These are phyloP conservation scores for Tichodroma muraria DNA, from an alignment of 2,113 vertebrate species.

Conservation along the genomic window DNA sequence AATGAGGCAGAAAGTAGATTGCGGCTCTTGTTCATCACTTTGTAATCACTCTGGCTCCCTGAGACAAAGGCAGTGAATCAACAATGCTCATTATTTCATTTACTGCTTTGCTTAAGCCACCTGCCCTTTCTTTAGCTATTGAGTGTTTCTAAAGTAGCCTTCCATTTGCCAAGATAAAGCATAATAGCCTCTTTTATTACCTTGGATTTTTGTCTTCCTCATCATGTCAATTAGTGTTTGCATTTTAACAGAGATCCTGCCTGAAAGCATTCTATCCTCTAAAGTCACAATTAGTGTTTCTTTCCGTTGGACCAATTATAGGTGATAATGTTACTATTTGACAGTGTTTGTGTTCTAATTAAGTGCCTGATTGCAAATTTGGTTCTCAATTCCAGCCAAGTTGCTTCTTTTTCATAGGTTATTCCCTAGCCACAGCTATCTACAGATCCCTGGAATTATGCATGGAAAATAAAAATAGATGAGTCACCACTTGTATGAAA, in stretches of 20 bases:
- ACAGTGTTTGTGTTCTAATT: constrained; percentile 65
- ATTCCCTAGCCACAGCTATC: background rate
- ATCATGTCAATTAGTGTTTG: constrained; percentile 58
- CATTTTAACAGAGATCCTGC: constrained; percentile 46
- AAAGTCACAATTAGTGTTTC: constrained; percentile 63
- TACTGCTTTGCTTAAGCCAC: constrained; percentile 5
- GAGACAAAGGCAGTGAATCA: constrained; percentile 41
- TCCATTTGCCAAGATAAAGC: constrained; percentile 23
- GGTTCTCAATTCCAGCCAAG: constrained; percentile 18
- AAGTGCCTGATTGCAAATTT: constrained; percentile 53
- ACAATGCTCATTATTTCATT: constrained; percentile 33
- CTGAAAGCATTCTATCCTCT: constrained; percentile 45
- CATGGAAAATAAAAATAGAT: constrained; percentile 36
- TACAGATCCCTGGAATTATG: background rate
- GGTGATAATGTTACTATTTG: constrained; percentile 63
- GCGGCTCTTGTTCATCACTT: background rate
- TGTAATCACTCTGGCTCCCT: background rate
- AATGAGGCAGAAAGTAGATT: constrained; percentile 48
- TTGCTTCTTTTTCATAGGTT: constrained; percentile 1
- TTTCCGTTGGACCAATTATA: constrained; percentile 65
- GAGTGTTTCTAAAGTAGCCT: constrained; percentile 24
- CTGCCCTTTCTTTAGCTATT: constrained; percentile 11
- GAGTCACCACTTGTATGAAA: constrained; percentile 12
- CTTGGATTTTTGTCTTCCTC: constrained; percentile 5
- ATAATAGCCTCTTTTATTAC: constrained; percentile 35